These are phyloP conservation scores for Hemibagrus guttatus DNA, from an alignment of 2,797 vertebrate species.

Conservation along the genomic window DNA sequence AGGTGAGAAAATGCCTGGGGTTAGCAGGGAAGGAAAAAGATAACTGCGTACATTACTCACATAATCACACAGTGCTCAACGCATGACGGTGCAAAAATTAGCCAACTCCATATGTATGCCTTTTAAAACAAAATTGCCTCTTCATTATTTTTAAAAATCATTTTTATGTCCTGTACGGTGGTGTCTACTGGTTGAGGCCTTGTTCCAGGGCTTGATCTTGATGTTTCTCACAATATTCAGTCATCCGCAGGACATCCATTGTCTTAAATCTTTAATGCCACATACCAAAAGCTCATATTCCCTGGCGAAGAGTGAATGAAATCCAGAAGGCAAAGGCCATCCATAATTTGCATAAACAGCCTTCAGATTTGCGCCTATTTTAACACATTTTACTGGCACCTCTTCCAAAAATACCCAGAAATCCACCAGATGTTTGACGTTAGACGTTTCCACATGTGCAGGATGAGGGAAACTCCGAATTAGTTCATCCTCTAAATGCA, in stretches of 20 bases:
- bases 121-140: too few species aligned
- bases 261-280: conserved; percentile 14
- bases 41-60: not conserved
- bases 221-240: conserved; percentile 15
- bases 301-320: conserved; percentile 61
- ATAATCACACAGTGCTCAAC: not conserved
- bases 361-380: conserved; percentile 73
- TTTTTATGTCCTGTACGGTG: not conserved
- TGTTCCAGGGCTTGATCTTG: not conserved
- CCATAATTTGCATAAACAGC: conserved; percentile 74
- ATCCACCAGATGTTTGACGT: conserved; percentile 74
- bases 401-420: conserved; percentile 61
- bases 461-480: conserved; percentile 54
- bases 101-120: not conserved
- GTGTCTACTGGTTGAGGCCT: not conserved
- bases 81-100: not conserved
- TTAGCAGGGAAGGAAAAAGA: not conserved
- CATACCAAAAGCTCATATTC: conserved; percentile 51
- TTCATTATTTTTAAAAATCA: not conserved
- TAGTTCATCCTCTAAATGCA: conserved; percentile 47
- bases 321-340: conserved; percentile 66
- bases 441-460: conserved; percentile 77
- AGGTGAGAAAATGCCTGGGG: conserved; percentile 8
- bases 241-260: not conserved
- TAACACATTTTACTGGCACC: conserved; percentile 60